Evolutionary conservation across 2,113 vertebrate species (phyloP).

Genomic region (Ptyas mucosa): DNA sequence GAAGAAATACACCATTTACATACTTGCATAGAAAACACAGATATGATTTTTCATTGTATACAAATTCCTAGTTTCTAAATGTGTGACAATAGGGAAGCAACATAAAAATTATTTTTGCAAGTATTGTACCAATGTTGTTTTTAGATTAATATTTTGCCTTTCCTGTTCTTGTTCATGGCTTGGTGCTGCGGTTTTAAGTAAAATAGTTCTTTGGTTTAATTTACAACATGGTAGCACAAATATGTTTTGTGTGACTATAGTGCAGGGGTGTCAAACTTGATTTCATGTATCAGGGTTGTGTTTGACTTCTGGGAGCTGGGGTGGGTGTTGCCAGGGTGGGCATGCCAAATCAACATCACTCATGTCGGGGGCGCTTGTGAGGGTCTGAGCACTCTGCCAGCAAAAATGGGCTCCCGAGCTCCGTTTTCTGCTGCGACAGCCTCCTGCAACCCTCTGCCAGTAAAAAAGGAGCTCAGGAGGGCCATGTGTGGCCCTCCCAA

Average conservation of each 20-base stretch:
- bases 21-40: background rate
- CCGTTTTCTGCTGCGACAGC: too few species aligned
- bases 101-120: background rate
- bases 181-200: background rate
- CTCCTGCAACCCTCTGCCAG: too few species aligned
- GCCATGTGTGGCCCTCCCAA: too few species aligned
- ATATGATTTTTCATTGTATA: background rate
- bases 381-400: too few species aligned
- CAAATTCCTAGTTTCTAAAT: background rate
- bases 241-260: background rate
- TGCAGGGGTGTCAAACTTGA: too few species aligned
- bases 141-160: background rate
- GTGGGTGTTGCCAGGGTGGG: too few species aligned
- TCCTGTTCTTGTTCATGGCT: background rate
- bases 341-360: too few species aligned
- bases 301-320: too few species aligned
- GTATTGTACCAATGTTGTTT: background rate
- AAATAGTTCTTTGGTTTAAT: background rate
- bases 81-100: background rate
- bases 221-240: background rate
- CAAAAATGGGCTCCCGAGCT: too few species aligned
- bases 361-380: too few species aligned
- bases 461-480: too few species aligned
- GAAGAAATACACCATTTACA: conserved; percentile 31
- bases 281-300: too few species aligned